Evolutionary conservation across 2,888 invertebrate species (phyloP), one percentile per base, ranked within the genome.

Genomic region (Ernsta delagoae): DNA sequence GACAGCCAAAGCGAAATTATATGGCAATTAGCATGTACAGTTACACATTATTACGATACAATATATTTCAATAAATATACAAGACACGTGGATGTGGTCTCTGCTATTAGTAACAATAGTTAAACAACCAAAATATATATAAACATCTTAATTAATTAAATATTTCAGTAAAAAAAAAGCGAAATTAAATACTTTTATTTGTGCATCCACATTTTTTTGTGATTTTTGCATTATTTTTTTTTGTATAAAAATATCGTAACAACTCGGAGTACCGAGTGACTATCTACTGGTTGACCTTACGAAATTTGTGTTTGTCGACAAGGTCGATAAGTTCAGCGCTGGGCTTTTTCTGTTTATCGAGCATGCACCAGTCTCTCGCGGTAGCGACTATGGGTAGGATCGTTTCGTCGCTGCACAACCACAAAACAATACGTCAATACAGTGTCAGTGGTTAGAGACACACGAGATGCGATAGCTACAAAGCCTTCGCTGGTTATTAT

Each of bases 1-100:
- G 87, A 92, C 92, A 91, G 90, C 90, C 87, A 91, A 93, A 93
- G 93, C 93, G 78, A 90, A 88, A 88, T 80, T 83, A 87, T 88
- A 90, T 86, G 87, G 89, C 89, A 83, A 85, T 86, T 85, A 90
- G 89, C 89, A 70, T 68, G 63, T 64, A 67, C 57, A 66, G 59
- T 69, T 65, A 48, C 59, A 50, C 7, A 39, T 6, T 50, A 71
- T 69, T 69, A 54, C 31, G 54, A 74, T 65, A 53, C 69, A 72
- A 83, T 79, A 39, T 45, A 60, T 45, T 77, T 77, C 75, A 80
- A 78, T 79, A 78, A 76, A 81, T 78, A 77, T 79, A 78, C 73
- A 71, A 74, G 73, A 73, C 73, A 80, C 78, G 74, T 74, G 79
- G 79, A 83, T 81, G 82, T 77, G 77, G 77, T 76, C 75, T 72